Evolutionary conservation across 1,140 invertebrate species (phyloP).

Genomic region (Globodera rostochiensis): DNA sequence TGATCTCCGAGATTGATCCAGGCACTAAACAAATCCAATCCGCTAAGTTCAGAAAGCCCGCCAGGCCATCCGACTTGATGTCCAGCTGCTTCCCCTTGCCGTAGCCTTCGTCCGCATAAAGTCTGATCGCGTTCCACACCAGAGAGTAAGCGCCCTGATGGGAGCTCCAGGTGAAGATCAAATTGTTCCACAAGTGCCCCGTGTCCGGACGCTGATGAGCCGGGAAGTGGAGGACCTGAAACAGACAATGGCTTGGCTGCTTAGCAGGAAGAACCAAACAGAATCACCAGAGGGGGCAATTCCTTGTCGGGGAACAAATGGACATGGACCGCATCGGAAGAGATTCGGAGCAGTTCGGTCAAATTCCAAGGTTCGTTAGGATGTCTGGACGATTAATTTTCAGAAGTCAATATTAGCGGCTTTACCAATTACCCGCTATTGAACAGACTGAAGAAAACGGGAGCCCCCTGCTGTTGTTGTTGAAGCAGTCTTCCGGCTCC

Average conservation of each 20-base stretch:
- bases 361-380: constrained; percentile 78
- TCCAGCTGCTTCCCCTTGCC: constrained; percentile 74
- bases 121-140: constrained; percentile 60
- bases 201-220: constrained; percentile 78
- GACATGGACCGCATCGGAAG: constrained; percentile 84
- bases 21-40: constrained; percentile 70
- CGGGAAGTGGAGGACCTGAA: constrained; percentile 77
- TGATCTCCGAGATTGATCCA: constrained; percentile 86
- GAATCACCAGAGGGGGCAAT: constrained; percentile 73
- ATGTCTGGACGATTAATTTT: not conserved
- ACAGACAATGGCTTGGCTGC: not conserved
- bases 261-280: not conserved
- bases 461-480: not conserved
- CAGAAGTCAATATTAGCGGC: constrained; percentile 14
- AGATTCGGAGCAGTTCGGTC: constrained; percentile 81
- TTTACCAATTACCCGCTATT: constrained; percentile 51
- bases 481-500: constrained; percentile 71
- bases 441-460: constrained; percentile 83
- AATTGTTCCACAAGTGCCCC: constrained; percentile 93
- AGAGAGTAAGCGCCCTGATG: constrained; percentile 70
- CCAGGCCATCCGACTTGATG: constrained; percentile 75
- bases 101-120: constrained; percentile 59
- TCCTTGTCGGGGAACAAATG: constrained; percentile 81
- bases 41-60: constrained; percentile 45
- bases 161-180: constrained; percentile 90